Evolutionary conservation across 2,113 vertebrate species (phyloP), one percentile per base, ranked within the genome.

Genomic region (Illadopsis cleaveri): DNA sequence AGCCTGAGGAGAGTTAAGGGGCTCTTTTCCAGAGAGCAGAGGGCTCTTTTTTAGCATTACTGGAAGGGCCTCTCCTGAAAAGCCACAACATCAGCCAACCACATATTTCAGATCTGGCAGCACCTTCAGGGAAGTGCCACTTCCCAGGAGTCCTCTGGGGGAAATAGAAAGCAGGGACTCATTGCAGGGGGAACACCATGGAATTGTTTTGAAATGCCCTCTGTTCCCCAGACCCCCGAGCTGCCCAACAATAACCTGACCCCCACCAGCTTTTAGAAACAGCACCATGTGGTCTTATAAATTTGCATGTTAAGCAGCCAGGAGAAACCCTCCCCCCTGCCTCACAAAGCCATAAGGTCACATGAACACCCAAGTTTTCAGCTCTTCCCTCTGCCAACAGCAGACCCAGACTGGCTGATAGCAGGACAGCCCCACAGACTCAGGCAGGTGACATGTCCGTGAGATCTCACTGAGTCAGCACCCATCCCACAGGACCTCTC

Each of bases 391-490:
- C 28, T 33, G 60, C 25, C 54, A 31, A 19, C 38, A 83, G n/a
- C n/a, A 62, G 86, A 37, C 71, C 19, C 84, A 69, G 53, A 19
- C 10, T 28, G 0, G 0, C 14, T 19, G 10, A 51, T 17, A 61
- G 44, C 10, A 4, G 8, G 9, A 45, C 9, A 73, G 61, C 15
- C 21, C 51, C 64, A 37, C 9, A 13, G 23, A 42, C 7, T 15
- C 30, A 50, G 14, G 10, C 23, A 31, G 37, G 30, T 0, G 0
- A 24, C 38, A 51, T 0, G 2, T 30, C 73, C 0, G 0, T 60
- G 78, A 54, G 77, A 51, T 72, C 33, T 48, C 53, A 4, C 21
- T 14, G n/a, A 85, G 54, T 33, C 56, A 79, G 70, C 50, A 51
- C 11, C 47, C 53, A 44, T 64, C 30, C 47, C 4, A 0, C 9